These are phyloP conservation scores for Acanthopleura granulata DNA, from an alignment of 2,888 invertebrate genomes.

Conservation along the genomic window DNA sequence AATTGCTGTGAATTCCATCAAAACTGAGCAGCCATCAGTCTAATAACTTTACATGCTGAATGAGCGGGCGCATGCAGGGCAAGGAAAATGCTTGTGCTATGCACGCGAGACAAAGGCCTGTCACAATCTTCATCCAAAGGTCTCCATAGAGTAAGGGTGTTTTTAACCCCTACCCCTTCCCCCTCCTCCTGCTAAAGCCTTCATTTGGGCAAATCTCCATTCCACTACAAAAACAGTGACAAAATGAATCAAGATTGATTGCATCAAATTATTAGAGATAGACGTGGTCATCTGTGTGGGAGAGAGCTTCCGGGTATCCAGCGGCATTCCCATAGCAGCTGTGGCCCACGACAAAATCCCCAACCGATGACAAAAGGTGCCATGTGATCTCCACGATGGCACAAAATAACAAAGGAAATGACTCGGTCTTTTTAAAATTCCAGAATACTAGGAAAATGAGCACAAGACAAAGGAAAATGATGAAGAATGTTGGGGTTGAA, in stretches of 20 bases:
- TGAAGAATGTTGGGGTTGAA: no score
- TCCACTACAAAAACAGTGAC: constrained; percentile 15
- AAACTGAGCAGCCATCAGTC: constrained; percentile 8
- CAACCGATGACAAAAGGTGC: not conserved
- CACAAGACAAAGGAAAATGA: no score
- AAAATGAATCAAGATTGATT: constrained; percentile 13
- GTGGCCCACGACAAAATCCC: not conserved
- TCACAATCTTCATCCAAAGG: constrained; percentile 1
- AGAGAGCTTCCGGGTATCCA: not conserved
- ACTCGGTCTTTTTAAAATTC: not conserved
- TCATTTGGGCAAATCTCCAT: constrained; percentile 13
- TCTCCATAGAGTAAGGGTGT: not conserved
- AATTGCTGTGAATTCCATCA: constrained; percentile 11
- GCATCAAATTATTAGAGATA: constrained; percentile 10
- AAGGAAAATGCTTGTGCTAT: not conserved
- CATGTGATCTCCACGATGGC: not conserved
- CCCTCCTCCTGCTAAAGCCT: not conserved
- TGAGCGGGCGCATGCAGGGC: not conserved
- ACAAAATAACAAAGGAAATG: constrained; percentile 12
- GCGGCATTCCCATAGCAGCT: not conserved
- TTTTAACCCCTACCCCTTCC: not conserved
- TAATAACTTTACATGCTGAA: constrained; percentile 9
- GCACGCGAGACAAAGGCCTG: not conserved
- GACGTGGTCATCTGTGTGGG: not conserved
- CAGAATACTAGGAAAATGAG: not conserved